phyloP scores from a whole-genome alignment of 1,140 invertebrate genomes.

The Drosophila takahashii region DNA sequence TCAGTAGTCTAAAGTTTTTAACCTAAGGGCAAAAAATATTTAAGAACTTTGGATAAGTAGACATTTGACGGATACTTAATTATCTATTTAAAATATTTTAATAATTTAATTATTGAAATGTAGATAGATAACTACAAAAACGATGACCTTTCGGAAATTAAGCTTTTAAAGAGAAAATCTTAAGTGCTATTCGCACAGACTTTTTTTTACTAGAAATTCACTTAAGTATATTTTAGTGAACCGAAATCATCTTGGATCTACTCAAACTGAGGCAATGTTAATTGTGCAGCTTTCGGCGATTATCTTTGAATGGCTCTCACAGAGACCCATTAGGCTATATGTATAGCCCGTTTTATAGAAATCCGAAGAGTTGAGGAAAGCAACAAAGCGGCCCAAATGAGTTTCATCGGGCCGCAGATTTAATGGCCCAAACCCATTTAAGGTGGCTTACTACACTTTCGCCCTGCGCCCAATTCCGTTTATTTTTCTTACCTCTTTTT shows the following conservation, averaged over 20 bases:
- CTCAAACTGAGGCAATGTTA: conserved; percentile 29
- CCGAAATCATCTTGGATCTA: conserved; percentile 32
- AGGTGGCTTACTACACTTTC: conserved; percentile 67
- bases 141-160: too few species aligned
- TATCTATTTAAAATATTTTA: neutral
- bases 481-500: conserved; percentile 41
- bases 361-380: conserved; percentile 42
- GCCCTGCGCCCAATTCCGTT: conserved; percentile 51
- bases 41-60: too few species aligned
- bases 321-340: conserved; percentile 45
- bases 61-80: too few species aligned
- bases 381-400: conserved; percentile 50
- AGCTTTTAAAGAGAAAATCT: conserved; percentile 29
- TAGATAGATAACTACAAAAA: too few species aligned
- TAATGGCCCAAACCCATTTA: conserved; percentile 54
- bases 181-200: neutral
- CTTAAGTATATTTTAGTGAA: conserved; percentile 1
- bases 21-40: too few species aligned
- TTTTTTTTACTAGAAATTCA: conserved; percentile 14
- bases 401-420: conserved; percentile 46
- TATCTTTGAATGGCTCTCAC: conserved; percentile 55
- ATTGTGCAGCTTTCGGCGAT: conserved; percentile 55
- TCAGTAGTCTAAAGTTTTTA: too few species aligned
- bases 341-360: conserved; percentile 27
- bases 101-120: neutral